Percentiles rank a stretch among this genome's conserved stretches.
Conservation (phyloP, 1,140 invertebrate species). For the Halictus rubicundus region DNA sequence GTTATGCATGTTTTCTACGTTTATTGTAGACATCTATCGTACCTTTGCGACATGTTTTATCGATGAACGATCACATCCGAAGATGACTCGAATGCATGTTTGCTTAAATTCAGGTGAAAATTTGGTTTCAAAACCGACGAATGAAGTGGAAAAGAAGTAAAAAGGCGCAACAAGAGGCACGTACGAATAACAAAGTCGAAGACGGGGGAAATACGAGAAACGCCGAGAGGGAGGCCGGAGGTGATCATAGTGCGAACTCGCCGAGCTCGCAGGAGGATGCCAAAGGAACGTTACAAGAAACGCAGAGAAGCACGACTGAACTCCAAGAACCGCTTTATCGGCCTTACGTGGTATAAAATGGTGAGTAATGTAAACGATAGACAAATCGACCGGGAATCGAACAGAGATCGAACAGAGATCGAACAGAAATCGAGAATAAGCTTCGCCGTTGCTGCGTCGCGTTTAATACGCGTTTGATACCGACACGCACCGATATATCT, state of each 20-base stretch:
- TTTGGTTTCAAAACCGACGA: constrained; percentile 97
- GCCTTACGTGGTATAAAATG: constrained; percentile 76
- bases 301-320: constrained; percentile 68
- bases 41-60: no score
- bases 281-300: constrained; percentile 70
- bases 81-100: background rate
- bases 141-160: constrained; percentile 98
- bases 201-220: constrained; percentile 66
- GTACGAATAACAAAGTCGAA: constrained; percentile 72
- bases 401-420: background rate
- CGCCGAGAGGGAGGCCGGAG: constrained; percentile 67
- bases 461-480: background rate
- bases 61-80: no score
- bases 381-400: background rate
- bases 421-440: background rate
- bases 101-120: constrained; percentile 89
- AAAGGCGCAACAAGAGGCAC: constrained; percentile 92
- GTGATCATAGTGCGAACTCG: constrained; percentile 68
- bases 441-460: background rate
- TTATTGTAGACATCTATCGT: no score
- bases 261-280: constrained; percentile 68
- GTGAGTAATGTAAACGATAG: constrained; percentile 12
- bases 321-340: constrained; percentile 78
- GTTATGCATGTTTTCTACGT: no score
- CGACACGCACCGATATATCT: background rate